Percentiles rank a stretch among this genome's conserved stretches.
Evolutionary conservation across 2,113 vertebrate species (phyloP).

Genomic region (Paracanthobrama guichenoti): DNA sequence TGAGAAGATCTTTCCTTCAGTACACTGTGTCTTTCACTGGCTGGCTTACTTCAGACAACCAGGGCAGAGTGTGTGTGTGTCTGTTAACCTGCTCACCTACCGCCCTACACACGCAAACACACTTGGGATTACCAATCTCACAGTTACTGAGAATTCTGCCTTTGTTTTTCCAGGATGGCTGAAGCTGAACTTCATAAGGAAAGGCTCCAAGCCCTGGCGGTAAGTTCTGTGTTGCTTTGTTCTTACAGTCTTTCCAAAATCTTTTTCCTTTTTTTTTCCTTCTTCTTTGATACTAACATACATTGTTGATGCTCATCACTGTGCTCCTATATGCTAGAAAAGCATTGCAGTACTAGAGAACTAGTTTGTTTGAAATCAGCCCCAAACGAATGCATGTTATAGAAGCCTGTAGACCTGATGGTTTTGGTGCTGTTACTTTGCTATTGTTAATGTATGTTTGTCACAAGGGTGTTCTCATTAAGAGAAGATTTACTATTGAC

Average conservation of each 20-base stretch:
- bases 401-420: not conserved
- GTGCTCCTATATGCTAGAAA: no score
- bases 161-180: conserved; percentile 89
- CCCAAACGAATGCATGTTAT: not conserved
- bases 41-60: conserved; percentile 70
- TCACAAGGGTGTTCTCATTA: not conserved
- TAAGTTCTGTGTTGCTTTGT: conserved; percentile 82
- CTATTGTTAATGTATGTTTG: not conserved
- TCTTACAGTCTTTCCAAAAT: conserved; percentile 48
- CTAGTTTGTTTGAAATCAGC: not conserved
- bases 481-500: not conserved
- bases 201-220: conserved; percentile 96
- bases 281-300: not conserved
- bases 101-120: conserved; percentile 53
- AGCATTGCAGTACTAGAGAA: not conserved
- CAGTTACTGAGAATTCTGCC: conserved; percentile 76
- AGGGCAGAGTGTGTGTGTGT: conserved; percentile 47
- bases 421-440: not conserved
- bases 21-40: conserved; percentile 63
- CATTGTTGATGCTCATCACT: not conserved
- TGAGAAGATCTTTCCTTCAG: conserved; percentile 77
- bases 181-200: conserved; percentile 96
- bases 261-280: not conserved
- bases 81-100: conserved; percentile 49
- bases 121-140: conserved; percentile 58